Evolutionary conservation across 2,888 invertebrate genomes (phyloP), one percentile per base, ranked within the genome.

Genomic region (Epistrophella euchroma): DNA sequence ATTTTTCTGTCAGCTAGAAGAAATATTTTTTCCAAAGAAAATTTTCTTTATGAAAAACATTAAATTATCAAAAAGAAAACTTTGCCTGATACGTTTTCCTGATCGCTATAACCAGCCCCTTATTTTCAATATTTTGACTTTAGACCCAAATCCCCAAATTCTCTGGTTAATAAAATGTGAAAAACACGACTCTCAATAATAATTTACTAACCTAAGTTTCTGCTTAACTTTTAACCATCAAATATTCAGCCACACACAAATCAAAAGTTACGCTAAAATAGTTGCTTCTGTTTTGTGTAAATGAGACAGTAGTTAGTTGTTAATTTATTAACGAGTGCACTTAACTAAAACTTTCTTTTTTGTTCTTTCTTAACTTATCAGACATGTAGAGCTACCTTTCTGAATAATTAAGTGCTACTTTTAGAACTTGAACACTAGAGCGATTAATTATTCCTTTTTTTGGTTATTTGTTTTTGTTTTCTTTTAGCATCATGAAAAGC

Each of bases 401-500:
- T 47, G 11, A 10, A 47, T 47, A 47, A 47, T 47, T 47, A 47
- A 47, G 11, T 22, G 47, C 19, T 47, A 47, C 47, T 47, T 22
- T 19, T 47, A 19, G 19, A 19, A 19, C 3, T 19, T 47, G 19
- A 19, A 19, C 19, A 19, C 40, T 19, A 19, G 45, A 10, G 47
- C 9, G 19, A 47, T 47, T 47, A 47, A 19, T 47, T 37, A 37
- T 37, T 37, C 9, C 37, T 47, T 22, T 19, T 50, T 15, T 2
- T 50, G 22, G 15, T 15, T 22, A 0, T n/a, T 22, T 47, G 9
- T 19, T 6, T 32, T 32, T 40, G 5, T 7, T 43, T 32, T 32
- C 9, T 9, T 32, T 32, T 32, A n/a, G n/a, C 9, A 32, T 32
- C 6, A 32, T 32, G 1, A 9, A 32, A 0, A 32, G 9, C 32